These are phyloP conservation scores for Ferdinandea cuprea DNA, from an alignment of 2,888 invertebrate genomes.

Conservation along the genomic window DNA sequence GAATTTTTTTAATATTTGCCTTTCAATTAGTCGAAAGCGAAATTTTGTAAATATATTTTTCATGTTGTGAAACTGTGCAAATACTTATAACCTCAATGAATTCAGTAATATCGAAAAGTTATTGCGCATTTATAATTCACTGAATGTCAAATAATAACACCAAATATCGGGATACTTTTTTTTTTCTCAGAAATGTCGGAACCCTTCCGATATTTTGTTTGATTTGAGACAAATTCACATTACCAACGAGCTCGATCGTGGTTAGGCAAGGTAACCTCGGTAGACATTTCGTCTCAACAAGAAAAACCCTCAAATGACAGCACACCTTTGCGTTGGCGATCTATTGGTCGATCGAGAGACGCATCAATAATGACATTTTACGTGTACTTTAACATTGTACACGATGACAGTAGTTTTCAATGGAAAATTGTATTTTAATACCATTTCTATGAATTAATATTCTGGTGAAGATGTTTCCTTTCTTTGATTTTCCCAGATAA, in stretches of 20 bases:
- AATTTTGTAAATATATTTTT: neutral
- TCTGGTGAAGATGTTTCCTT: slow-evolving; percentile 68
- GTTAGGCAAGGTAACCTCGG: slow-evolving; percentile 31
- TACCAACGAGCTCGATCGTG: slow-evolving; percentile 3
- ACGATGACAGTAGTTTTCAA: slow-evolving; percentile 56
- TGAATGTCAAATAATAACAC: too few relatives aligned
- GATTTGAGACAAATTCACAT: slow-evolving; percentile 27
- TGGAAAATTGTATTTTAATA: slow-evolving; percentile 65
- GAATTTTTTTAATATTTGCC: slow-evolving; percentile 3
- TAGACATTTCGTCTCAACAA: slow-evolving; percentile 64
- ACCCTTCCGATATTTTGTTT: slow-evolving; percentile 41
- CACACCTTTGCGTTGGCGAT: slow-evolving; percentile 33
- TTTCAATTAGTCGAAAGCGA: slow-evolving; percentile 10
- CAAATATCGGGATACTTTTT: too few relatives aligned
- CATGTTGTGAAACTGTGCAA: neutral
- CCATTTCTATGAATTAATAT: slow-evolving; percentile 66
- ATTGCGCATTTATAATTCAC: too few relatives aligned
- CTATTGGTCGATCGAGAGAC: slow-evolving; percentile 48
- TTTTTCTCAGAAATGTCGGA: neutral
- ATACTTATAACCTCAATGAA: neutral
- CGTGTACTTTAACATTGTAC: slow-evolving; percentile 13
- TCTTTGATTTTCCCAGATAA: slow-evolving; percentile 55
- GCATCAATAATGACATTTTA: slow-evolving; percentile 55
- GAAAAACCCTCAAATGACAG: neutral
- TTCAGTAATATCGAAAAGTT: neutral